phyloP scores from a whole-genome alignment of 1,140 invertebrate species.

The Drosophila guanche region DNA sequence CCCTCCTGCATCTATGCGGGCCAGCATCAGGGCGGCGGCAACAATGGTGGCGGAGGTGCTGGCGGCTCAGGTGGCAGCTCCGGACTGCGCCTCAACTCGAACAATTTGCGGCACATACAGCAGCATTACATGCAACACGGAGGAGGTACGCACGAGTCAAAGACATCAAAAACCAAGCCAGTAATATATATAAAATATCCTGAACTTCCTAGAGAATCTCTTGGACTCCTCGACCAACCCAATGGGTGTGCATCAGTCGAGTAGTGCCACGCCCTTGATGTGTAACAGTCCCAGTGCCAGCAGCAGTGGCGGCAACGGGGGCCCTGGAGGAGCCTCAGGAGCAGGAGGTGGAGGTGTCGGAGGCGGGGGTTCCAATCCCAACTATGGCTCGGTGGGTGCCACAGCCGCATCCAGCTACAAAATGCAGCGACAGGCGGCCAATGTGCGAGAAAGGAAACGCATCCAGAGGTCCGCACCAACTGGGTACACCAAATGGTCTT shows the following conservation, averaged over 20 bases:
- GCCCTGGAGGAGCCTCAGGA: slow-evolving; percentile 18
- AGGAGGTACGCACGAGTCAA: slow-evolving; percentile 35
- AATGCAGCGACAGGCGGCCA: slow-evolving; percentile 94
- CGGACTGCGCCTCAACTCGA: slow-evolving; percentile 65
- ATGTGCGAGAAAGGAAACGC: slow-evolving; percentile 96
- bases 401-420: slow-evolving; percentile 89
- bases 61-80: slow-evolving; percentile 40
- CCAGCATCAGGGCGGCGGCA: slow-evolving; percentile 53
- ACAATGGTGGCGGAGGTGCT: slow-evolving; percentile 20
- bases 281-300: slow-evolving; percentile 77
- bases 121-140: slow-evolving; percentile 81
- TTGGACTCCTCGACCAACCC: slow-evolving; percentile 73
- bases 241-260: slow-evolving; percentile 52
- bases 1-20: slow-evolving; percentile 83
- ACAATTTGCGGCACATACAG: slow-evolving; percentile 79
- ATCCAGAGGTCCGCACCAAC: slow-evolving; percentile 96
- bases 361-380: slow-evolving; percentile 33
- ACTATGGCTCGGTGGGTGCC: slow-evolving; percentile 80
- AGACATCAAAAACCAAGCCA: background rate
- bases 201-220: slow-evolving; percentile 54
- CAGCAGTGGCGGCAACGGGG: slow-evolving; percentile 56
- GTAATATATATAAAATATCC: background rate
- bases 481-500: slow-evolving; percentile 86
- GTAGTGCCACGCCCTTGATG: slow-evolving; percentile 59
- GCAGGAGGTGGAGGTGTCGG: slow-evolving; percentile 23